Conservation (phyloP, 2,113 vertebrate species). For the Oreochromis tanganicae region DNA sequence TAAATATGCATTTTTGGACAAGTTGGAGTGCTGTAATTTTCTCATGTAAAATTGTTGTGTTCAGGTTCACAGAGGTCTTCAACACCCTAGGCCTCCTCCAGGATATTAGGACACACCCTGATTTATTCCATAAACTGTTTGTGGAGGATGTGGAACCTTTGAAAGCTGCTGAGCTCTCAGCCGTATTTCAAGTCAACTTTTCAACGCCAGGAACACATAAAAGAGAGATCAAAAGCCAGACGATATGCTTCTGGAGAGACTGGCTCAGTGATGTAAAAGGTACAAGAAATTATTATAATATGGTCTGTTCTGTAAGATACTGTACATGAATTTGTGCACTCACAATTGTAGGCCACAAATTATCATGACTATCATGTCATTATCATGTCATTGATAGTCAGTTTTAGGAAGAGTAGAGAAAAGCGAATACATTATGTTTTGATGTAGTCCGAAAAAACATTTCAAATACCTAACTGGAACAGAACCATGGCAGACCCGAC, state of each 20-base stretch:
- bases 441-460: not conserved
- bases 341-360: not conserved
- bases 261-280: not conserved
- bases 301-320: not conserved
- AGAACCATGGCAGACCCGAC: not conserved
- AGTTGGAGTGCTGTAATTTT: too few species aligned
- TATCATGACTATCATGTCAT: not conserved
- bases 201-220: not conserved
- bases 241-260: not conserved
- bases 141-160: too few species aligned
- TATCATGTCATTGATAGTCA: not conserved
- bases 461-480: not conserved
- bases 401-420: not conserved
- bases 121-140: too few species aligned
- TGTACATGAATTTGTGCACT: not conserved
- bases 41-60: too few species aligned
- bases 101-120: too few species aligned
- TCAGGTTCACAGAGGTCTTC: too few species aligned
- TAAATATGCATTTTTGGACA: too few species aligned
- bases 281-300: not conserved
- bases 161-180: too few species aligned
- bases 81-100: too few species aligned
- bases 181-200: not conserved
- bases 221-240: not conserved
- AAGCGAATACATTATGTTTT: not conserved